Evolutionary conservation across 2,888 invertebrate genomes (phyloP), one percentile per base, ranked within the genome.

Genomic region (Gordius sp.): DNA sequence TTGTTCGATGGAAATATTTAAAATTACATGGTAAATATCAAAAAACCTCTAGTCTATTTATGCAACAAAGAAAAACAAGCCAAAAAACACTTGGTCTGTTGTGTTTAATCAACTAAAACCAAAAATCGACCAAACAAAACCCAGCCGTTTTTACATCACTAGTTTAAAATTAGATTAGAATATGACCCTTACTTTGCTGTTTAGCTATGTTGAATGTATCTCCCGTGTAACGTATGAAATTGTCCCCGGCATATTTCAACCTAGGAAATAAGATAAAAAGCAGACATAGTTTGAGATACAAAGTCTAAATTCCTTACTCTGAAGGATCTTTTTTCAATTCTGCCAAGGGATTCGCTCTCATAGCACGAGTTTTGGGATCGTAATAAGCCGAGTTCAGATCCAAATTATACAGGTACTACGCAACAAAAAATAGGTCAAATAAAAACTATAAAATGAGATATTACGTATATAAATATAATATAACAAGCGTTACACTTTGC

Each of bases 341-440:
- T 16, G 77, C 78, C 64, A 84, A 79, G 0, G 89, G 89, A 72
- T 89, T 85, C 63, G 91, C 91, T 61, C 97, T 78, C 97, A 97
- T 97, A 0, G 93, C 85, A 59, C 97, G 75, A 0, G 93, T 91
- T 73, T 97, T 97, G 0, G 97, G 97, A 71, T 97, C 97, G 69
- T 97, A 97, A 72, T 89, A 91, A 0, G 97, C 93, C 0, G 91
- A 93, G 68, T 87, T 85, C 0, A 84, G 82, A 73, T 93, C 89
- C 65, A 97, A 73, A 69, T 97, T 99, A 59, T 87, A 75, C 60
- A 99, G 71, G 70, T 99, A 99, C 72, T 47, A n/a, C 16, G 20
- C 39, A 33, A 13, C 8, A 69, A 63, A 18, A 66, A 65, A 39
- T 54, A 58, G 60, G 56, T 60, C 41, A 39, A 55, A 39, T 33